phyloP scores from a whole-genome alignment of 1,140 invertebrate species.

The Drosophila parvula region DNA sequence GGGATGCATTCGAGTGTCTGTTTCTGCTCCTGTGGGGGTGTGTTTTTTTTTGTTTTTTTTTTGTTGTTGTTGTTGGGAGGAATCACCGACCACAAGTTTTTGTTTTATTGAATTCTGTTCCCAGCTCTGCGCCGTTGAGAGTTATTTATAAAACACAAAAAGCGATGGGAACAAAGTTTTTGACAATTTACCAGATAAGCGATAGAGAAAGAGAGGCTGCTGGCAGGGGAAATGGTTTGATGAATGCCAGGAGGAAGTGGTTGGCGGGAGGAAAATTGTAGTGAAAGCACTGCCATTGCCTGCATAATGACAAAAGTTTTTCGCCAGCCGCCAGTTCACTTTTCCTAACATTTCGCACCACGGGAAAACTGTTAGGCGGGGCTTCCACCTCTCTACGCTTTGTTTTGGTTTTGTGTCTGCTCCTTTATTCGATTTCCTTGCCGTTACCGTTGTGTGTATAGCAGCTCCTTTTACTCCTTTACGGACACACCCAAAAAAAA shows the following conservation, averaged over 20 bases:
- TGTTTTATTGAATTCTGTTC: constrained; percentile 58
- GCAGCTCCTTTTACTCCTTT: constrained; percentile 4
- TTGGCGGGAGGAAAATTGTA: constrained; percentile 10
- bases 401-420: constrained; percentile 27
- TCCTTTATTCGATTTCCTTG: constrained; percentile 56
- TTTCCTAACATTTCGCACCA: not conserved
- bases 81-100: constrained; percentile 26
- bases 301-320: constrained; percentile 63
- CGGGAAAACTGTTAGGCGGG: constrained; percentile 9
- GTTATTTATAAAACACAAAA: constrained; percentile 35
- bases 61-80: not conserved
- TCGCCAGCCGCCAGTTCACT: constrained; percentile 3
- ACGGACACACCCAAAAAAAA: not conserved
- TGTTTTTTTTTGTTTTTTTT: constrained; percentile 2
- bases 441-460: constrained; percentile 47
- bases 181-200: constrained; percentile 44
- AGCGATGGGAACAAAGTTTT: constrained; percentile 27
- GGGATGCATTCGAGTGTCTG: constrained; percentile 35
- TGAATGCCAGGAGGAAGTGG: constrained; percentile 9
- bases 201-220: not conserved
- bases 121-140: constrained; percentile 28
- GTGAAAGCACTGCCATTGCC: constrained; percentile 26
- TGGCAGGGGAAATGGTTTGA: constrained; percentile 23
- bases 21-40: not conserved
- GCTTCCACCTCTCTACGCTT: constrained; percentile 12